Conservation (phyloP, 2,113 vertebrate genomes). For the Takifugu bimaculatus region DNA sequence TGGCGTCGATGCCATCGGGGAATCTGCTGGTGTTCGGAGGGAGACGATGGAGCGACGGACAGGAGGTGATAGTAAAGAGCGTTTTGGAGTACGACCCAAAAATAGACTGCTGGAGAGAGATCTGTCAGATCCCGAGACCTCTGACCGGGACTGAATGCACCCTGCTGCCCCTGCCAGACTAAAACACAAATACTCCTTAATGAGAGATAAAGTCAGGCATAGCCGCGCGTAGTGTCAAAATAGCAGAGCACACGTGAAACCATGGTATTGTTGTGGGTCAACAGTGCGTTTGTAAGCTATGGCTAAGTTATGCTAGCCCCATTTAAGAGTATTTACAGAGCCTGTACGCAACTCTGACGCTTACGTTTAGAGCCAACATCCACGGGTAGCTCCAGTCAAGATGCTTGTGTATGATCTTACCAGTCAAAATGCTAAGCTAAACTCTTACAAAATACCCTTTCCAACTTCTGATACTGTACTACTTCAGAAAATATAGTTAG, state of each 20-base stretch:
- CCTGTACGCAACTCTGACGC: too few relatives aligned
- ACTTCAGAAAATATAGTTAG: too few relatives aligned
- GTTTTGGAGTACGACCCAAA: constrained; percentile 88
- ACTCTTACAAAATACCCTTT: not conserved
- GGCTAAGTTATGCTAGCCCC: not conserved
- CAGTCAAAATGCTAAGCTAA: not conserved
- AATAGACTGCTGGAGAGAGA: constrained; percentile 87
- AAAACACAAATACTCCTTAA: not conserved
- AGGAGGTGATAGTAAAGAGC: constrained; percentile 80
- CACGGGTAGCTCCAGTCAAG: too few relatives aligned
- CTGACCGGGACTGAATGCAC: constrained; percentile 85
- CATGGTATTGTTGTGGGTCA: too few relatives aligned
- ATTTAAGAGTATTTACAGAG: too few relatives aligned
- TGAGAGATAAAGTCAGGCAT: too few relatives aligned
- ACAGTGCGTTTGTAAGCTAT: not conserved
- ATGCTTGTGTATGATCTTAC: not conserved
- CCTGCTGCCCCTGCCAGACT: constrained; percentile 79
- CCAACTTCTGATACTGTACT: not conserved
- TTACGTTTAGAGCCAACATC: too few relatives aligned
- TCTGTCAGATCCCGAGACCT: constrained; percentile 81
- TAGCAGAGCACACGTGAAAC: too few relatives aligned
- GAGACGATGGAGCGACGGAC: constrained; percentile 85
- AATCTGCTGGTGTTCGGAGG: constrained; percentile 86
- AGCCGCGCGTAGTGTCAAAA: too few relatives aligned
- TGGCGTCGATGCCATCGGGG: constrained; percentile 75